A percentile compares a stretch with the other conserved stretches of the same genome.
phyloP scores from a whole-genome alignment of 2,797 vertebrate genomes.

The Hafferia zeledoni region DNA sequence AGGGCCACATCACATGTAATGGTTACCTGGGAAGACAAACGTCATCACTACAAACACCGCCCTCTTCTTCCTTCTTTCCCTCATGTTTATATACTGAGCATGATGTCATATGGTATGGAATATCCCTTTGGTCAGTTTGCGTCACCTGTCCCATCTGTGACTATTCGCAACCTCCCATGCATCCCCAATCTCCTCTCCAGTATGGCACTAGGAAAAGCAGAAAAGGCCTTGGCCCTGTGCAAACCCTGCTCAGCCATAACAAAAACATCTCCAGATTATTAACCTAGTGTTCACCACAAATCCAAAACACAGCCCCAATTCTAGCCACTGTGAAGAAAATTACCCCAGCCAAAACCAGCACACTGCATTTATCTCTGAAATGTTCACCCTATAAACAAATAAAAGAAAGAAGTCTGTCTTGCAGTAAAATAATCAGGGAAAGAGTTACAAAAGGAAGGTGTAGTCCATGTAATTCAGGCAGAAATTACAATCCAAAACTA shows the following conservation, averaged over 20 bases:
- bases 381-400: background rate
- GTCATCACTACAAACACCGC: background rate
- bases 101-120: background rate
- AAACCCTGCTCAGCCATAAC: background rate
- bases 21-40: background rate
- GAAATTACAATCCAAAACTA: background rate
- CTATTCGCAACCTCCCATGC: background rate
- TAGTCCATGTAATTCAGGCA: background rate
- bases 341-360: background rate
- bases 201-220: background rate
- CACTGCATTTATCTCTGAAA: background rate
- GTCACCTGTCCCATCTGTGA: background rate
- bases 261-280: background rate
- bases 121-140: background rate
- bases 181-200: background rate
- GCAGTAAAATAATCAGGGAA: background rate
- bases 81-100: background rate
- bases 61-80: background rate
- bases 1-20: background rate
- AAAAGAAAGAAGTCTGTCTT: background rate
- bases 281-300: background rate
- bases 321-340: background rate
- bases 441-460: background rate
- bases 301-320: background rate
- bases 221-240: background rate